These are phyloP conservation scores for Tineola bisselliella DNA, from an alignment of 2,888 invertebrate species.

Conservation along the genomic window DNA sequence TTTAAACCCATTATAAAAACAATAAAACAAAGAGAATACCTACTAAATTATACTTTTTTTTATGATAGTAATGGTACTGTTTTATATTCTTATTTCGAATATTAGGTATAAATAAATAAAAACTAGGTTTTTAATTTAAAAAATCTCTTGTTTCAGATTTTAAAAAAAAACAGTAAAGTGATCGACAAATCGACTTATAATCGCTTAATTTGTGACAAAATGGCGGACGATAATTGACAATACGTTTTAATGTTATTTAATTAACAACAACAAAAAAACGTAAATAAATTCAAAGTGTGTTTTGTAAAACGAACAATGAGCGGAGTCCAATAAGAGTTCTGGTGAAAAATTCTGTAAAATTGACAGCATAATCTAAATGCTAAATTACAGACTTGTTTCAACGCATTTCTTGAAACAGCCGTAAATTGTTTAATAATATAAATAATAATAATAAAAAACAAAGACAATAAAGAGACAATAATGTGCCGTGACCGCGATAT, in stretches of 20 bases:
- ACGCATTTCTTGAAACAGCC: constrained; percentile 94
- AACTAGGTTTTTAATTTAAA: no score
- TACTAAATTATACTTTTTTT: no score
- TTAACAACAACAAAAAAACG: no score
- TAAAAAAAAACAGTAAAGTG: constrained; percentile 6
- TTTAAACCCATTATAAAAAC: no score
- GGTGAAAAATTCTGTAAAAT: neutral
- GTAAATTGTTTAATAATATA: constrained; percentile 64
- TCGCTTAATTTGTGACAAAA: constrained; percentile 22
- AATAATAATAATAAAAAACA: neutral
- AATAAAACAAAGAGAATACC: no score
- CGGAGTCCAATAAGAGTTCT: neutral
- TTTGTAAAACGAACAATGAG: neutral
- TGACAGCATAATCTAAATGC: constrained; percentile 68
- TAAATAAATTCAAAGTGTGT: neutral
- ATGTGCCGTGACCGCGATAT: constrained; percentile 85
- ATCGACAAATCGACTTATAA: neutral
- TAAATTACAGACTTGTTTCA: constrained; percentile 91
- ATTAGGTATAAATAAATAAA: no score
- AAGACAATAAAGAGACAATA: constrained; percentile 16
- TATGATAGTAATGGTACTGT: no score
- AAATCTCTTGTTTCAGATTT: constrained; percentile 32
- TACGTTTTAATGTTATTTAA: neutral
- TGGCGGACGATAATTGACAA: constrained; percentile 53
- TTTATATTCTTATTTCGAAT: no score